Evolutionary conservation across 2,113 vertebrate species (phyloP).

Genomic region (Platycercus adscitus): DNA sequence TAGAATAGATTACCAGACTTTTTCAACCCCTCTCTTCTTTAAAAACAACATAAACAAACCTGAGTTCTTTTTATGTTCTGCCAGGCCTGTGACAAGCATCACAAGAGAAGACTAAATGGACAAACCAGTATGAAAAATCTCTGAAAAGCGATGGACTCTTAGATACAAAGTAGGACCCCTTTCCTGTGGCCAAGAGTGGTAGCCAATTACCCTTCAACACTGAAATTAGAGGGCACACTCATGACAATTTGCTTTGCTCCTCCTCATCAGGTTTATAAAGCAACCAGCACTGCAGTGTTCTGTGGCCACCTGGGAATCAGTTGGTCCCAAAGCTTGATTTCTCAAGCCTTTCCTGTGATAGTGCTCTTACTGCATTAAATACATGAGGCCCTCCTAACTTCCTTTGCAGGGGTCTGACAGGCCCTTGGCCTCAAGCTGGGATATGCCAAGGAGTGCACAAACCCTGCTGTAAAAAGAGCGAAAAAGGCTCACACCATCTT

Average conservation of each 20-base stretch:
- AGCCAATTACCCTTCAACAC: background rate
- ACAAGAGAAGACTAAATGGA: background rate
- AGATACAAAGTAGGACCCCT: background rate
- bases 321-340: background rate
- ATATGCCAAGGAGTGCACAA: background rate
- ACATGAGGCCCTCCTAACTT: accelerated
- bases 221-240: background rate
- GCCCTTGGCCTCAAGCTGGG: background rate
- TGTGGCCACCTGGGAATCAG: background rate
- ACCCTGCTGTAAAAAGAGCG: background rate
- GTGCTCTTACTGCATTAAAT: background rate
- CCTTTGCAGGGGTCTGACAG: background rate
- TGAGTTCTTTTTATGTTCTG: background rate
- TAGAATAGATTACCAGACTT: background rate
- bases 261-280: background rate
- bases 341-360: background rate
- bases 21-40: background rate
- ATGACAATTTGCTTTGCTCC: background rate
- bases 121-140: background rate
- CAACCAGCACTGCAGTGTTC: background rate
- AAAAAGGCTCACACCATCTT: background rate
- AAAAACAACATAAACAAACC: background rate
- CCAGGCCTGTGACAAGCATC: background rate
- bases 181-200: background rate
- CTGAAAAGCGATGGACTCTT: background rate